These are phyloP conservation scores for Lipophrys pholis DNA, from an alignment of 2,113 vertebrate species.

Conservation along the genomic window DNA sequence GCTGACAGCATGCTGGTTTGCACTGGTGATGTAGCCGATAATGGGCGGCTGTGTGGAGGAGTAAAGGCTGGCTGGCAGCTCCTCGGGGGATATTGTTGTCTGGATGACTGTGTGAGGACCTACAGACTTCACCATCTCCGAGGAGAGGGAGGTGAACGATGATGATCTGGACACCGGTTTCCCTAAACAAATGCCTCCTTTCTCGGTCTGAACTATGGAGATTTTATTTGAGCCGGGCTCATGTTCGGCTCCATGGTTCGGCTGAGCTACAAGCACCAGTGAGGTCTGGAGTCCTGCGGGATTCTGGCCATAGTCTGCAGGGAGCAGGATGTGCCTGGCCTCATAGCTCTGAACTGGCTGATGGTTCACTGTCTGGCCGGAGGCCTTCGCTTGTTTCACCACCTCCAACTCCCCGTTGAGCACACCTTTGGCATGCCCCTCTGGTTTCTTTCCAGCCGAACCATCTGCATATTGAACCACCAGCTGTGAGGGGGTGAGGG, in stretches of 20 bases:
- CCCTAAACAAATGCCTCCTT: slow-evolving; percentile 88
- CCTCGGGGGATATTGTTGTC: slow-evolving; percentile 89
- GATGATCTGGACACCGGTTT: slow-evolving; percentile 87
- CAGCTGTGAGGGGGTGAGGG: slow-evolving; percentile 93
- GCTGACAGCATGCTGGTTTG: slow-evolving; percentile 84
- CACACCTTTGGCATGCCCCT: slow-evolving; percentile 87
- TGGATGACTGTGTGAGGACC: slow-evolving; percentile 93
- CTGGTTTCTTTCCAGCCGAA: slow-evolving; percentile 85
- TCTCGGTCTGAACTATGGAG: slow-evolving; percentile 88
- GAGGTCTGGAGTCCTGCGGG: slow-evolving; percentile 91
- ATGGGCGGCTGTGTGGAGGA: slow-evolving; percentile 92
- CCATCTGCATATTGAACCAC: slow-evolving; percentile 94
- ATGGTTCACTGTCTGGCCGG: slow-evolving; percentile 82
- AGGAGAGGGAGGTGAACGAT: slow-evolving; percentile 77
- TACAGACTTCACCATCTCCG: slow-evolving; percentile 88
- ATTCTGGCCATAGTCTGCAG: slow-evolving; percentile 90
- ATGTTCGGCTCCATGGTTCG: slow-evolving; percentile 85
- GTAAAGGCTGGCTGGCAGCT: slow-evolving; percentile 91
- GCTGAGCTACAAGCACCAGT: slow-evolving; percentile 92
- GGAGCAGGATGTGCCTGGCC: slow-evolving; percentile 90
- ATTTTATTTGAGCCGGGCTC: slow-evolving; percentile 86
- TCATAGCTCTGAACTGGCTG: slow-evolving; percentile 90
- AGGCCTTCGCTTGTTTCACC: slow-evolving; percentile 79
- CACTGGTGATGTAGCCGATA: slow-evolving; percentile 92
- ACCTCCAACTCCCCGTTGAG: slow-evolving; percentile 93